These are phyloP conservation scores for Rhopilema esculentum DNA, from an alignment of 30 jellyfish, hydroid and myxozoan species.

Conservation along the genomic window DNA sequence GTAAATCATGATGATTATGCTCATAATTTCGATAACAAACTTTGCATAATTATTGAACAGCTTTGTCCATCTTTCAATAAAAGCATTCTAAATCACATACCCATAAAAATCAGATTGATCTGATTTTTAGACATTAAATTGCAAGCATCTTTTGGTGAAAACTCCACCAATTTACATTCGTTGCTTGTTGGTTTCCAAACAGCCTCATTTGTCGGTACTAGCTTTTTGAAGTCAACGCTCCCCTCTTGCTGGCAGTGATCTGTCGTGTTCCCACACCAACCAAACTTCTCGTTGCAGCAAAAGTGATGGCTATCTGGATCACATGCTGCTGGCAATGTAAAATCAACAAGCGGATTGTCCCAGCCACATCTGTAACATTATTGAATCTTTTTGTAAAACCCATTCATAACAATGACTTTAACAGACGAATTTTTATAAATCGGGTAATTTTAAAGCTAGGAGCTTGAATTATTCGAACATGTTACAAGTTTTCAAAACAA, in stretches of 20 bases:
- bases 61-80: too few relatives aligned
- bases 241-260: conserved; percentile 53
- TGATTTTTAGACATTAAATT: conserved; percentile 21
- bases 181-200: conserved; percentile 54
- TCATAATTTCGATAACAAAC: not conserved
- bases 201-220: conserved; percentile 46
- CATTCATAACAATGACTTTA: not conserved
- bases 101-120: conserved; percentile 55
- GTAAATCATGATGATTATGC: not conserved
- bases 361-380: conserved; percentile 69
- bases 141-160: conserved; percentile 53
- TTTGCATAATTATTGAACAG: too few relatives aligned
- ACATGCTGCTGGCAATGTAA: conserved; percentile 63
- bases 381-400: not conserved
- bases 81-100: conserved; percentile 41
- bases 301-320: conserved; percentile 21
- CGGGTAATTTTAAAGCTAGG: too few relatives aligned
- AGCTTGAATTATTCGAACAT: too few relatives aligned
- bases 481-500: too few relatives aligned
- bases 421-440: too few relatives aligned
- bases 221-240: conserved; percentile 26
- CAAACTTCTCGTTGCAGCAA: conserved; percentile 73
- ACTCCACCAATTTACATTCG: conserved; percentile 32
- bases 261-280: conserved; percentile 80
- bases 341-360: conserved; percentile 39